Conservation (phyloP, 2,113 vertebrate genomes). For the Paradisaea rubra region DNA sequence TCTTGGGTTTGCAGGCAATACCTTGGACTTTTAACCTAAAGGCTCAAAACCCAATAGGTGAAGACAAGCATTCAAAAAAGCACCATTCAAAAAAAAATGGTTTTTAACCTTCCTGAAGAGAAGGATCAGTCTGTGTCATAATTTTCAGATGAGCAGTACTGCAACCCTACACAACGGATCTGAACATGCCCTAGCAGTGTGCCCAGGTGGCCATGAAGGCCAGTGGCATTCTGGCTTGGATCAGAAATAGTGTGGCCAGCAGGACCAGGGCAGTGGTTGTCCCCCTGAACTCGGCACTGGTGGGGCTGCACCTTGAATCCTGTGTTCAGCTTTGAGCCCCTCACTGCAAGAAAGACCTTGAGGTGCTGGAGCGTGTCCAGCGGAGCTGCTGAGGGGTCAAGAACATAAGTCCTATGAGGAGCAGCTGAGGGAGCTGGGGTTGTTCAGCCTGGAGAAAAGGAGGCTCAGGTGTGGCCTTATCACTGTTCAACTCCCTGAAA, state of each 20-base stretch:
- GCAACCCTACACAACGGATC: not conserved
- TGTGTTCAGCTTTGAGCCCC: not conserved
- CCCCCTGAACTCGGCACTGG: not conserved
- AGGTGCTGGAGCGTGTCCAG: fast-evolving
- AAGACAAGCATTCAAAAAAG: not conserved
- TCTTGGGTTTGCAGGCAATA: not conserved
- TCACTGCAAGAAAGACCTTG: not conserved
- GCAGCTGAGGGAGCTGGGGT: not conserved
- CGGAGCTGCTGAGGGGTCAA: not conserved
- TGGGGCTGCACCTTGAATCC: not conserved
- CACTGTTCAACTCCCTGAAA: not conserved
- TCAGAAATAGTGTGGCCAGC: not conserved
- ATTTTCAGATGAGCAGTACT: not conserved
- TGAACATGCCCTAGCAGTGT: not conserved
- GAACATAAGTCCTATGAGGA: not conserved
- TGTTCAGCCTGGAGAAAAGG: not conserved
- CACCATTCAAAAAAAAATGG: not conserved
- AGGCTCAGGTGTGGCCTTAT: not conserved
- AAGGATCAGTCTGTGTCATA: not conserved
- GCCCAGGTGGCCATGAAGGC: not conserved
- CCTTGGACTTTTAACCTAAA: not conserved
- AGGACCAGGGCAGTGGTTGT: not conserved
- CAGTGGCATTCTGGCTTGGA: not conserved
- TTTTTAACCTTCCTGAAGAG: not conserved
- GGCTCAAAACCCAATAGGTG: not conserved